A percentile compares a stretch with the other conserved stretches of the same genome.
These are phyloP conservation scores for Pterophyllum scalare DNA, from an alignment of 2,113 vertebrate genomes.

Conservation along the genomic window DNA sequence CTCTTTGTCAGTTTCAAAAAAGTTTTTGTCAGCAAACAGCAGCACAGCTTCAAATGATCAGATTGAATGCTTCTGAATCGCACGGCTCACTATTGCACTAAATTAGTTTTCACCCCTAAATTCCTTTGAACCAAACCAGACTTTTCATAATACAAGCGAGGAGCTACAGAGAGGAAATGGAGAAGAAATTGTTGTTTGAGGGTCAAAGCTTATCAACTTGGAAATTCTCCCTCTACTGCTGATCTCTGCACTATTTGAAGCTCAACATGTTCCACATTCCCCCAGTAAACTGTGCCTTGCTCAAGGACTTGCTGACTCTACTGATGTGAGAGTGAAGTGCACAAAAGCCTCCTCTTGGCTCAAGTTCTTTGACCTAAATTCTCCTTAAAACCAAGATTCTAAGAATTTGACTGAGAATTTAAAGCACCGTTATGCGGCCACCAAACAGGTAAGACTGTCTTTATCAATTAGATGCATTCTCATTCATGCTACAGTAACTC, in stretches of 20 bases:
- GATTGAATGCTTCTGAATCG: slow-evolving; percentile 1
- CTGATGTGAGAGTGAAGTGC: not conserved
- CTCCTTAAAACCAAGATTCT: not conserved
- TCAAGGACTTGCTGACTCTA: slow-evolving; percentile 1
- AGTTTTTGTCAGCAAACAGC: not conserved
- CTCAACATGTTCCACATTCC: not conserved
- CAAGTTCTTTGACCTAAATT: not conserved
- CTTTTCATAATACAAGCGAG: not conserved
- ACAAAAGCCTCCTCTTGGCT: not conserved
- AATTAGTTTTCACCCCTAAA: not conserved
- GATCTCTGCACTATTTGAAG: not conserved
- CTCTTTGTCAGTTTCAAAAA: not conserved
- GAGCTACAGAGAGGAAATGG: not conserved
- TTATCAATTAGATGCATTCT: not conserved
- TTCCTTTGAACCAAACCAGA: not conserved
- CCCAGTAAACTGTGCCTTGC: not conserved
- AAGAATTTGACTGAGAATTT: not conserved
- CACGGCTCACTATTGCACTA: not conserved
- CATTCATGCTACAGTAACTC: not conserved
- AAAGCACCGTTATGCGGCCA: not conserved
- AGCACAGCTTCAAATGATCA: not conserved
- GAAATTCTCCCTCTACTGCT: not conserved
- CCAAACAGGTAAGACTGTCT: not conserved
- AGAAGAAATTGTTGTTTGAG: not conserved
- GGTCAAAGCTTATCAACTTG: not conserved